Evolutionary conservation across 2,888 invertebrate genomes (phyloP).

Genomic region (Ormia ochracea): DNA sequence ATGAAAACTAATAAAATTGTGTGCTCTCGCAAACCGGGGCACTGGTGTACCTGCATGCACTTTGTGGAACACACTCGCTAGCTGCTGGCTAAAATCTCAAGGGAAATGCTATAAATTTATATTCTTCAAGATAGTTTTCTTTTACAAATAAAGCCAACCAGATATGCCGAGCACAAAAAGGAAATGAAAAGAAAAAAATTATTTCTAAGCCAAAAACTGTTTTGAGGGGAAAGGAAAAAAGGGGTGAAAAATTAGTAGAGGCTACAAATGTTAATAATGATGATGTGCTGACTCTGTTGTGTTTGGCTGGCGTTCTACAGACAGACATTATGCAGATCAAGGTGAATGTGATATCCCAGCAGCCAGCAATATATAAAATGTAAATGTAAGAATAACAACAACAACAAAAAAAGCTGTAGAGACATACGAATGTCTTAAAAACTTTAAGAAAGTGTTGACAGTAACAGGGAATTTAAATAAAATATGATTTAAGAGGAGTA

Average conservation of each 20-base stretch:
- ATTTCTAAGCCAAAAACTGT: constrained; percentile 12
- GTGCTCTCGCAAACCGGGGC: no score
- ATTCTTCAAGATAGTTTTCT: constrained; percentile 16
- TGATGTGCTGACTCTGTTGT: constrained; percentile 20
- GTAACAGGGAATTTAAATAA: constrained; percentile 3
- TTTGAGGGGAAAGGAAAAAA: constrained; percentile 18
- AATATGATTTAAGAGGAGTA: background rate
- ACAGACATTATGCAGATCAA: constrained; percentile 61
- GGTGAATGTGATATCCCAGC: constrained; percentile 43
- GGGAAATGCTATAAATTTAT: constrained; percentile 44
- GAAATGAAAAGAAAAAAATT: no score
- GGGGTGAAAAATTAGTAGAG: background rate
- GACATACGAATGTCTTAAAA: background rate
- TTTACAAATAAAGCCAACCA: background rate
- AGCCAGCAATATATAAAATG: background rate
- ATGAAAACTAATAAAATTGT: no score
- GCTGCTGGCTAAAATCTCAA: constrained; percentile 44
- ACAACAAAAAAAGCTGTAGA: background rate
- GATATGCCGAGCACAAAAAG: constrained; percentile 19
- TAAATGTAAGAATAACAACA: background rate
- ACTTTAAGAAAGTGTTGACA: constrained; percentile 42
- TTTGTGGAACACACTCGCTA: no score
- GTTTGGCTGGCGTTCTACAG: background rate
- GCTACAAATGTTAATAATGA: background rate
- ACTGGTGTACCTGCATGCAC: no score